These are phyloP conservation scores for Dicyrtoma fusca DNA, from an alignment of 2,888 invertebrate species.

Conservation along the genomic window DNA sequence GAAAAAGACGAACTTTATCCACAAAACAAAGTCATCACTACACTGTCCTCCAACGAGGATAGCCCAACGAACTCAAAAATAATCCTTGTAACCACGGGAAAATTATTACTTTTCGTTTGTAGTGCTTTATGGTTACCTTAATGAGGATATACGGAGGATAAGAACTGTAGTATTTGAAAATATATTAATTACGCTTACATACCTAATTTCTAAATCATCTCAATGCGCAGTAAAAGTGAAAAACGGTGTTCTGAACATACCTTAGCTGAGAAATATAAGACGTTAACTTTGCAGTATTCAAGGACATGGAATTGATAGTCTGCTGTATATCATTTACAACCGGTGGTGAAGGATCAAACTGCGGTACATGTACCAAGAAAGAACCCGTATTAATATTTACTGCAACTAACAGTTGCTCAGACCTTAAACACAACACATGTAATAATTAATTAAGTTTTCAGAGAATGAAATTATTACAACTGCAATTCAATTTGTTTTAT, in stretches of 20 bases:
- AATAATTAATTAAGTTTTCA: neutral
- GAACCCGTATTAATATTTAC: constrained; percentile 94
- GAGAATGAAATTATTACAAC: neutral
- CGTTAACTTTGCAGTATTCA: constrained; percentile 71
- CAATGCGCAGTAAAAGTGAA: neutral
- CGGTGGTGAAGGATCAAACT: constrained; percentile 76
- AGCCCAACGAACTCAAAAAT: too few relatives aligned
- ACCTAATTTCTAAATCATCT: too few relatives aligned
- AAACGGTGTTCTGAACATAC: constrained; percentile 59
- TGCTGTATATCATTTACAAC: constrained; percentile 79
- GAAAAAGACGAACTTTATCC: too few relatives aligned
- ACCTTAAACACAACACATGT: constrained; percentile 61
- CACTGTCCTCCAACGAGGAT: too few relatives aligned
- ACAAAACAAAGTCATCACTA: too few relatives aligned
- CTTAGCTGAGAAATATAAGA: constrained; percentile 71
- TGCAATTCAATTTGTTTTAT: too few relatives aligned
- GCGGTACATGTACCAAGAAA: constrained; percentile 87
- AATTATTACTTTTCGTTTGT: too few relatives aligned
- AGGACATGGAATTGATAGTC: constrained; percentile 67
- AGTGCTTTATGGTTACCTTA: neutral
- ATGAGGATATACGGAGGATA: too few relatives aligned
- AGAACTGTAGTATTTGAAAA: too few relatives aligned
- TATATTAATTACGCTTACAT: too few relatives aligned
- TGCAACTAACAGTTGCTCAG: constrained; percentile 88
- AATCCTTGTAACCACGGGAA: too few relatives aligned